phyloP scores from a whole-genome alignment of 2,797 vertebrate genomes.

The Helostoma temminkii region DNA sequence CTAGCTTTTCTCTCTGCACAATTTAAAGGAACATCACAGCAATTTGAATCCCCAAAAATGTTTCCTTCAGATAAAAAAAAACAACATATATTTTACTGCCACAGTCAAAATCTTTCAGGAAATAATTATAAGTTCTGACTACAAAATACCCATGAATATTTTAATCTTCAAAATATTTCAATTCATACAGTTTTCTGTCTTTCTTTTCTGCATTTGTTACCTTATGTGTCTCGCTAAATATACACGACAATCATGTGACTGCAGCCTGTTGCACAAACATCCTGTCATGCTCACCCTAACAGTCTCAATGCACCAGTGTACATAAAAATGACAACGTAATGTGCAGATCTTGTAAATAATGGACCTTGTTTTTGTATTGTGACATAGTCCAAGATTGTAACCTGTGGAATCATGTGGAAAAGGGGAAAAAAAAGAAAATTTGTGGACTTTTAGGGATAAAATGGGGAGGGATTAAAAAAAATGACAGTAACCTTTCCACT shows the following conservation, averaged over 20 bases:
- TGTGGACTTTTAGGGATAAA: background rate
- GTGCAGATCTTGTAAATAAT: slow-evolving; percentile 78
- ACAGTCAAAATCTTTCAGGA: background rate
- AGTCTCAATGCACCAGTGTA: slow-evolving; percentile 65
- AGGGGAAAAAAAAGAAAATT: background rate
- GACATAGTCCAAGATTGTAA: slow-evolving; percentile 63
- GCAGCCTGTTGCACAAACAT: slow-evolving; percentile 38
- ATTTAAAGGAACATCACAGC: slow-evolving; percentile 37
- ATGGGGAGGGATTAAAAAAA: slow-evolving; percentile 15
- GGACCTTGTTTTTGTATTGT: slow-evolving; percentile 73
- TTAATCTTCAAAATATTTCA: slow-evolving; percentile 1
- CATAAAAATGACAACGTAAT: slow-evolving; percentile 62
- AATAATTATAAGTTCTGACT: background rate
- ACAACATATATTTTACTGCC: slow-evolving; percentile 16
- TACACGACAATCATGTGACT: slow-evolving; percentile 47
- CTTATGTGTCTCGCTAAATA: slow-evolving; percentile 16
- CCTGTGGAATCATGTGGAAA: slow-evolving; percentile 65
- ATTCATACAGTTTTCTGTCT: slow-evolving; percentile 4
- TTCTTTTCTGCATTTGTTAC: slow-evolving; percentile 18
- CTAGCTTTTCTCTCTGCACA: slow-evolving; percentile 41
- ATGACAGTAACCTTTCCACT: slow-evolving; percentile 26
- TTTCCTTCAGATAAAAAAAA: slow-evolving; percentile 49
- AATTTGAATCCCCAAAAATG: slow-evolving; percentile 1
- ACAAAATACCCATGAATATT: slow-evolving; percentile 2
- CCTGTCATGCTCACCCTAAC: slow-evolving; percentile 28